A percentile compares a stretch with the other conserved stretches of the same genome.
Conservation (phyloP, 1,140 invertebrate species). For the Episyrphus balteatus region DNA sequence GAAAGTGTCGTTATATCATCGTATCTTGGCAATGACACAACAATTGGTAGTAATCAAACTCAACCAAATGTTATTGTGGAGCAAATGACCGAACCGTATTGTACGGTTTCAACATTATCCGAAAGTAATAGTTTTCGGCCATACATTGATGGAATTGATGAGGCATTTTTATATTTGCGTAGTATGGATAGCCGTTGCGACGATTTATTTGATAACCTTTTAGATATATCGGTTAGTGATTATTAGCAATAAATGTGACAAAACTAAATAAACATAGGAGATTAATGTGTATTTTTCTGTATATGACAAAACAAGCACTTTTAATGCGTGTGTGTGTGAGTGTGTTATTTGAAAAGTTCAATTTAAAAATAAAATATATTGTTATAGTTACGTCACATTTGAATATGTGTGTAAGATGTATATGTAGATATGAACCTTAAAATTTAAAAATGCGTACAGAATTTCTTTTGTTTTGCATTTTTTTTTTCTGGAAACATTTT, state of each 20-base stretch:
- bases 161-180: conserved; percentile 19
- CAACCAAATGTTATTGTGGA: conserved; percentile 7
- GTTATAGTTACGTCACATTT: too few relatives aligned
- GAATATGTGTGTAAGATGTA: too few relatives aligned
- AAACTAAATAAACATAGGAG: too few relatives aligned
- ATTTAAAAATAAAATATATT: too few relatives aligned
- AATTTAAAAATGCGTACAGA: too few relatives aligned
- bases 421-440: too few relatives aligned
- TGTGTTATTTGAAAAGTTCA: too few relatives aligned
- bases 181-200: conserved; percentile 16
- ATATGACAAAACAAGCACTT: too few relatives aligned
- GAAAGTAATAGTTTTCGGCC: conserved; percentile 11
- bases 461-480: too few relatives aligned
- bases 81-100: background rate
- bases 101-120: background rate
- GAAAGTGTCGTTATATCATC: conserved; percentile 13
- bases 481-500: too few relatives aligned
- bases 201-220: conserved; percentile 23
- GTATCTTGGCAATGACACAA: conserved; percentile 5
- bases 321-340: too few relatives aligned
- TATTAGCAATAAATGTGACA: conserved; percentile 7
- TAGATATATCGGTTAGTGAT: conserved; percentile 23
- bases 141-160: conserved; percentile 20
- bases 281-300: too few relatives aligned
- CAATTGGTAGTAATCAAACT: background rate